Conservation (phyloP, 2,797 vertebrate genomes). For the Coluber constrictor region DNA sequence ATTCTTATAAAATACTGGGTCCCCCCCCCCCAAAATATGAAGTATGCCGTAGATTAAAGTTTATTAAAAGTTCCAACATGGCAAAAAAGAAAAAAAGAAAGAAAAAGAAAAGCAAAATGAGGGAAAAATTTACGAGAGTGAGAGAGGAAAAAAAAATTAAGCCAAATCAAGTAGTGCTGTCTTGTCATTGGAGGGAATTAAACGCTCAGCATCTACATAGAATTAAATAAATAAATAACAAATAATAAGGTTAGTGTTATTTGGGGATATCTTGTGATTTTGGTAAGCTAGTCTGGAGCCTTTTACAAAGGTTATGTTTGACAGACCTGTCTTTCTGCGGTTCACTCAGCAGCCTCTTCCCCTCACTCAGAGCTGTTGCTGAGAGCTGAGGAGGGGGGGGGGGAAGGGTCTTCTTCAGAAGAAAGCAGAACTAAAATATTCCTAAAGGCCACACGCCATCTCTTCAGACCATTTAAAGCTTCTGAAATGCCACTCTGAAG, state of each 20-base stretch:
- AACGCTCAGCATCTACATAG: background rate
- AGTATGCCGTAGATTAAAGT: background rate
- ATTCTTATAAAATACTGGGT: background rate
- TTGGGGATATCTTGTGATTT: background rate
- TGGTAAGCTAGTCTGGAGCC: background rate
- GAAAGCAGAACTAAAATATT: slow-evolving; percentile 67
- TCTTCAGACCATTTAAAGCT: slow-evolving; percentile 70
- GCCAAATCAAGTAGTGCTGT: background rate
- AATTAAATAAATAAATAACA: background rate
- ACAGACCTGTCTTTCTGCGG: background rate
- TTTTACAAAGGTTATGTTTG: background rate
- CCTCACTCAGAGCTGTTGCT: background rate
- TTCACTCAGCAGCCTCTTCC: background rate
- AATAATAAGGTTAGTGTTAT: background rate
- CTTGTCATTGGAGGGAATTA: background rate
- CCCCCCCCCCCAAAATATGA: background rate
- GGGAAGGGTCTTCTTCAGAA: slow-evolving; percentile 53
- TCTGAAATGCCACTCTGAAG: slow-evolving; percentile 73
- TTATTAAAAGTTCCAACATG: background rate
- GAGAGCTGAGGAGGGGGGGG: slow-evolving; percentile 38
- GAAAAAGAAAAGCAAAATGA: background rate
- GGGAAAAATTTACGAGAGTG: background rate
- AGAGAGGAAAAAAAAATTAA: background rate
- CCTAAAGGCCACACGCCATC: slow-evolving; percentile 71
- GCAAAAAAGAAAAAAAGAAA: background rate